Evolutionary conservation across 2,888 invertebrate species (phyloP).

Genomic region (Chironomus riparius): DNA sequence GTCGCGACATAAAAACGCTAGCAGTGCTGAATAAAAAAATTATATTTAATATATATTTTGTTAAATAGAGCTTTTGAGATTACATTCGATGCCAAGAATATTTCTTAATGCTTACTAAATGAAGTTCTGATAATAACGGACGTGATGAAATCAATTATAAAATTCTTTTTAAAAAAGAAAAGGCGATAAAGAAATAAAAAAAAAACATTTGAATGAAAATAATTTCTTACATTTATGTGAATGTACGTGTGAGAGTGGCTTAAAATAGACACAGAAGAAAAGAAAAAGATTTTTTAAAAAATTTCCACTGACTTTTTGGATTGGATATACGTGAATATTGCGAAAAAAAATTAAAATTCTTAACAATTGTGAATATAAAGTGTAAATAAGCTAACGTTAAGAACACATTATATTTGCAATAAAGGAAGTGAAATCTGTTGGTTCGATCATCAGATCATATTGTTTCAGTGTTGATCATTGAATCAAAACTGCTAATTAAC

Average conservation of each 20-base stretch:
- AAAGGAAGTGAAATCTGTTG: neutral
- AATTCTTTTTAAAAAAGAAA: neutral
- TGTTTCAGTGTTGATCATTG: neutral
- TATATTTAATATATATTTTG: neutral
- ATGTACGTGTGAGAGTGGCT: neutral
- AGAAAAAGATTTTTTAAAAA: neutral
- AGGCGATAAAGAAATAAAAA: neutral
- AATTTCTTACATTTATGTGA: neutral
- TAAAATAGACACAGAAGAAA: neutral
- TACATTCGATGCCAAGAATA: neutral
- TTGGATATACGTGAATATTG: neutral
- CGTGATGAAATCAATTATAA: neutral
- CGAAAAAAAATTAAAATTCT: neutral
- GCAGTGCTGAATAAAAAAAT: neutral
- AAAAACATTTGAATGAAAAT: neutral
- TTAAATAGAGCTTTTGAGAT: neutral
- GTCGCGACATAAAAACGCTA: neutral
- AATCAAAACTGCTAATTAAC: neutral
- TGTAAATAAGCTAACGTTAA: neutral
- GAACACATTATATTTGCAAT: neutral
- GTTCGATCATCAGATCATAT: neutral
- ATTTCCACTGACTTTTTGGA: neutral
- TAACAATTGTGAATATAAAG: neutral
- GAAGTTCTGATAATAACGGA: neutral
- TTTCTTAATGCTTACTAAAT: neutral